These are phyloP conservation scores for Gnathonemus echidnorhynchus DNA, from an alignment of 2,113 vertebrate species.

Conservation along the genomic window DNA sequence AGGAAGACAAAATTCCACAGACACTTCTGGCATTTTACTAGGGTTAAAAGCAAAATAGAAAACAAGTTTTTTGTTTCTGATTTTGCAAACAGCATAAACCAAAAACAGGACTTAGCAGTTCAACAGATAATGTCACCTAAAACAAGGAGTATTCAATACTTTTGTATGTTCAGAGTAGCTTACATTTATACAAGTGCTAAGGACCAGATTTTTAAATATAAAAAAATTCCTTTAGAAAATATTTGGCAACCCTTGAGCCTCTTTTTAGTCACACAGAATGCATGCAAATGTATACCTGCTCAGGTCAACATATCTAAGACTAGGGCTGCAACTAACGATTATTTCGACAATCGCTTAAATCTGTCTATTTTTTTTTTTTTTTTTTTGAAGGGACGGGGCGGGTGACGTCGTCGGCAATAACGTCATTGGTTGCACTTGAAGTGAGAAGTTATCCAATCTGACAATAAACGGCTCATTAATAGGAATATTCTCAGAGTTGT, in stretches of 20 bases:
- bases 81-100: not conserved
- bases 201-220: not conserved
- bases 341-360: too few species aligned
- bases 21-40: not conserved
- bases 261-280: not conserved
- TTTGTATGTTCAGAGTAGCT: not conserved
- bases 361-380: too few species aligned
- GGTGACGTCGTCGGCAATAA: too few species aligned
- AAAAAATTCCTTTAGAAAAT: not conserved
- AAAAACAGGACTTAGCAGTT: not conserved
- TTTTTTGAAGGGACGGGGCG: too few species aligned
- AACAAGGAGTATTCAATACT: not conserved
- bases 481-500: too few species aligned
- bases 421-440: too few species aligned
- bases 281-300: not conserved
- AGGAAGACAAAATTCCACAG: too few species aligned
- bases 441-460: too few species aligned
- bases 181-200: not conserved
- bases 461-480: too few species aligned
- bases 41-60: not conserved
- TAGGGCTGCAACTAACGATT: too few species aligned
- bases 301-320: not conserved
- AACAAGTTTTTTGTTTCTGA: not conserved
- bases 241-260: not conserved
- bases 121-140: not conserved